These are phyloP conservation scores for Heliothis subflexa DNA, from an alignment of 1,140 invertebrate species.

Conservation along the genomic window DNA sequence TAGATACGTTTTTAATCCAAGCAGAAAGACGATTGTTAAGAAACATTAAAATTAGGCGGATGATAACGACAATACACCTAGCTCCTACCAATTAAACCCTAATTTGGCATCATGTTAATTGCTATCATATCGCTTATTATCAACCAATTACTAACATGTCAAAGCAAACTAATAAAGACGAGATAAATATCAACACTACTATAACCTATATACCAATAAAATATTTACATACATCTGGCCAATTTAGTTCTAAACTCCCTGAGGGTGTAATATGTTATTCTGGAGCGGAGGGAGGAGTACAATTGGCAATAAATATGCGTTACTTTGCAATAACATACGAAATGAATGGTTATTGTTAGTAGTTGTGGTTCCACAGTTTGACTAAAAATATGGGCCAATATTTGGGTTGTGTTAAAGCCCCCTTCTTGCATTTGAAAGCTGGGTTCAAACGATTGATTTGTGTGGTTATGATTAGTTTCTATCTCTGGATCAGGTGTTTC, in stretches of 20 bases:
- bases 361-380: slow-evolving; percentile 28
- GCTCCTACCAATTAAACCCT: slow-evolving; percentile 19
- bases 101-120: slow-evolving; percentile 18
- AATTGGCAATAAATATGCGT: slow-evolving; percentile 53
- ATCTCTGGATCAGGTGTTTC: slow-evolving; percentile 13
- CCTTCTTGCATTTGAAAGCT: slow-evolving; percentile 19
- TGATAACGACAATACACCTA: background rate
- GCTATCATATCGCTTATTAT: background rate
- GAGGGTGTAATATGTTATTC: slow-evolving; percentile 41
- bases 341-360: slow-evolving; percentile 51
- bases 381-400: slow-evolving; percentile 35
- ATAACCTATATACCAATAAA: slow-evolving; percentile 34
- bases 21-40: no score
- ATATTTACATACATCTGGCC: slow-evolving; percentile 49
- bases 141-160: slow-evolving; percentile 20
- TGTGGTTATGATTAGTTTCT: slow-evolving; percentile 5
- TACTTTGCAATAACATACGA: slow-evolving; percentile 52
- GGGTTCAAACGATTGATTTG: slow-evolving; percentile 23
- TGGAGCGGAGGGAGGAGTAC: slow-evolving; percentile 26
- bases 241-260: slow-evolving; percentile 49
- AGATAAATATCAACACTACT: slow-evolving; percentile 16
- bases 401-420: slow-evolving; percentile 23
- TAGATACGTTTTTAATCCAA: no score
- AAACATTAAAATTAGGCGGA: no score
- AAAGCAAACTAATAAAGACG: slow-evolving; percentile 32